phyloP scores from a whole-genome alignment of 2,113 vertebrate species.

The Fulica atra region DNA sequence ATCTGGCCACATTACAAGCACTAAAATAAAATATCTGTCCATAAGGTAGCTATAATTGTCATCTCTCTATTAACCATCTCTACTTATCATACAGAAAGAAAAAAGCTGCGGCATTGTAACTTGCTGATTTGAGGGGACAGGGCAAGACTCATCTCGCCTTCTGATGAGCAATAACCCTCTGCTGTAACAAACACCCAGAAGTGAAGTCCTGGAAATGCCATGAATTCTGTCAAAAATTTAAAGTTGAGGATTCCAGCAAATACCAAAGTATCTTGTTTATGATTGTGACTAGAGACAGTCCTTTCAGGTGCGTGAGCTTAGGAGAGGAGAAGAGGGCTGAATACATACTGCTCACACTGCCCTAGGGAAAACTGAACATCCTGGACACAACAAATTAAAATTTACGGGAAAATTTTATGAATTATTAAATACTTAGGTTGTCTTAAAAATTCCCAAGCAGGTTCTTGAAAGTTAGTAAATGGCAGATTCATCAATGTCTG shows the following conservation, averaged over 20 bases:
- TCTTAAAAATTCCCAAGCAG: not conserved
- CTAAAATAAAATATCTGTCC: slow-evolving; percentile 56
- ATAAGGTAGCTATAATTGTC: slow-evolving; percentile 34
- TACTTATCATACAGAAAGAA: not conserved
- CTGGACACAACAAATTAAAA: not conserved
- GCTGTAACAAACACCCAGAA: not conserved
- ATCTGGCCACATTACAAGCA: not conserved
- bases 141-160: not conserved
- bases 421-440: not conserved
- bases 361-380: not conserved
- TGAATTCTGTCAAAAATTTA: not conserved
- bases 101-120: not conserved
- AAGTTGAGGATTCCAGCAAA: not conserved
- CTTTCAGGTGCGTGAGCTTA: not conserved
- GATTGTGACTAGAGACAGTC: not conserved
- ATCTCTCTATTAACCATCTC: slow-evolving; percentile 13
- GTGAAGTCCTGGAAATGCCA: not conserved
- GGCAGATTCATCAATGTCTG: not conserved
- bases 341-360: not conserved
- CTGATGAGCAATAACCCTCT: not conserved
- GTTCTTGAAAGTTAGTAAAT: not conserved
- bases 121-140: not conserved
- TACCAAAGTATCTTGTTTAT: not conserved
- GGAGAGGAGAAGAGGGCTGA: not conserved
- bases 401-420: not conserved